Conservation (phyloP, 2,888 invertebrate species). For the Zele albiditarsus region DNA sequence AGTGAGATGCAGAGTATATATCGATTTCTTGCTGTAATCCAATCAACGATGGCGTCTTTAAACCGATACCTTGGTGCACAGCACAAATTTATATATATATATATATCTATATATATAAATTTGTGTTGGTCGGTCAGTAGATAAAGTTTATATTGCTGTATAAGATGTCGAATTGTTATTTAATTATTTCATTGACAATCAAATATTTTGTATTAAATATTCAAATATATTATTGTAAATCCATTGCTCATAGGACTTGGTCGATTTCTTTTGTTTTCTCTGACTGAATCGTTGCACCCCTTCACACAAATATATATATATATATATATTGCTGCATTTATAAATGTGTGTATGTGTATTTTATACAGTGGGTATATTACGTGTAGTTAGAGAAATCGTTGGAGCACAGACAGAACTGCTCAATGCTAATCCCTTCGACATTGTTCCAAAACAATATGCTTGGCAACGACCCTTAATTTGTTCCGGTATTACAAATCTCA, state of each 20-base stretch:
- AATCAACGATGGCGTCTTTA: slow-evolving; percentile 71
- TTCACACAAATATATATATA: slow-evolving; percentile 30
- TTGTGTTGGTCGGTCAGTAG: slow-evolving; percentile 5
- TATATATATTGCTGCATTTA: not conserved
- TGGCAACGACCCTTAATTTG: slow-evolving; percentile 56
- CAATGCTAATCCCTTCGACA: slow-evolving; percentile 62
- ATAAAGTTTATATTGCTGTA: not conserved
- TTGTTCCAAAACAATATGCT: slow-evolving; percentile 63
- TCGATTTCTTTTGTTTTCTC: slow-evolving; percentile 44
- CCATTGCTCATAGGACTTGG: slow-evolving; percentile 46
- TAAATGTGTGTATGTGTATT: slow-evolving; percentile 10
- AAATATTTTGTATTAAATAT: too few relatives aligned
- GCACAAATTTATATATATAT: not conserved
- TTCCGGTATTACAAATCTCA: slow-evolving; percentile 50
- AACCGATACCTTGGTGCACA: slow-evolving; percentile 59
- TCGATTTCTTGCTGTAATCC: slow-evolving; percentile 71
- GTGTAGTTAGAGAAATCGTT: slow-evolving; percentile 33
- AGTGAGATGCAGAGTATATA: slow-evolving; percentile 48
- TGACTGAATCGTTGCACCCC: slow-evolving; percentile 30
- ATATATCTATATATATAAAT: not conserved
- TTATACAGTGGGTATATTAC: slow-evolving; percentile 21
- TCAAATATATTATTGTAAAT: slow-evolving; percentile 37
- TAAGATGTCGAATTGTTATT: not conserved
- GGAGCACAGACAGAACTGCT: slow-evolving; percentile 23
- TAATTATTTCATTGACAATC: not conserved